Conservation (phyloP, 2,888 invertebrate species). For the Crioceris asparagi region DNA sequence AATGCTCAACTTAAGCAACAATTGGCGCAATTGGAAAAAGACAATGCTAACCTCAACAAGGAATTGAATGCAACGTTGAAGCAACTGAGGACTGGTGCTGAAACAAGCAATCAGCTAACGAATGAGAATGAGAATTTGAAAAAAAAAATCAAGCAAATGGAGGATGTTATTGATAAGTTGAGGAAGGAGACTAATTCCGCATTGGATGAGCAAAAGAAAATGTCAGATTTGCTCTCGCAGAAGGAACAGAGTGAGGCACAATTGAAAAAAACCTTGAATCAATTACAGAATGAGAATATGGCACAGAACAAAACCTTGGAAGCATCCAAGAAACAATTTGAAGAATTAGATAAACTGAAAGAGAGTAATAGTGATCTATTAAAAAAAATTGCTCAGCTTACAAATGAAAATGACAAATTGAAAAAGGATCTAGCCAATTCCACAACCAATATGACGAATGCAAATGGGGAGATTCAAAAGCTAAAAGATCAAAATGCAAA, state of each 20-base stretch:
- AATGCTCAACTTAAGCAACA: constrained; percentile 15
- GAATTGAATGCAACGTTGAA: constrained; percentile 8
- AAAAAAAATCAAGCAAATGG: not conserved
- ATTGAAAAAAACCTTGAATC: too few relatives aligned
- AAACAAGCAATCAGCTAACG: constrained; percentile 11
- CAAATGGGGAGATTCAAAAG: constrained; percentile 6
- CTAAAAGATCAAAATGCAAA: constrained; percentile 16
- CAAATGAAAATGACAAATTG: constrained; percentile 16
- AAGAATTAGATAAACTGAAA: too few relatives aligned
- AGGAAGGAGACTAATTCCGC: not conserved
- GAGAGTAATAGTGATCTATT: too few relatives aligned
- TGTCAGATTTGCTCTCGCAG: not conserved
- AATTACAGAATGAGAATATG: too few relatives aligned
- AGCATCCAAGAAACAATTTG: not conserved
- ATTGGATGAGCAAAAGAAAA: constrained; percentile 2
- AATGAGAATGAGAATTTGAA: constrained; percentile 16
- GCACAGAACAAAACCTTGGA: not conserved
- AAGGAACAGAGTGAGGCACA: not conserved
- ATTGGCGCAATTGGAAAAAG: constrained; percentile 15
- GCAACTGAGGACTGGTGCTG: constrained; percentile 10
- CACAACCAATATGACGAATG: constrained; percentile 6
- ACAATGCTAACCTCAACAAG: constrained; percentile 12
- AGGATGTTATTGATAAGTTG: too few relatives aligned
- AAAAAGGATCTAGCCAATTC: constrained; percentile 15
- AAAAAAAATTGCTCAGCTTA: constrained; percentile 15